Percentiles rank a stretch among this genome's conserved stretches.
These are phyloP conservation scores for Silurus glanis DNA, from an alignment of 2,113 vertebrate species.

Conservation along the genomic window DNA sequence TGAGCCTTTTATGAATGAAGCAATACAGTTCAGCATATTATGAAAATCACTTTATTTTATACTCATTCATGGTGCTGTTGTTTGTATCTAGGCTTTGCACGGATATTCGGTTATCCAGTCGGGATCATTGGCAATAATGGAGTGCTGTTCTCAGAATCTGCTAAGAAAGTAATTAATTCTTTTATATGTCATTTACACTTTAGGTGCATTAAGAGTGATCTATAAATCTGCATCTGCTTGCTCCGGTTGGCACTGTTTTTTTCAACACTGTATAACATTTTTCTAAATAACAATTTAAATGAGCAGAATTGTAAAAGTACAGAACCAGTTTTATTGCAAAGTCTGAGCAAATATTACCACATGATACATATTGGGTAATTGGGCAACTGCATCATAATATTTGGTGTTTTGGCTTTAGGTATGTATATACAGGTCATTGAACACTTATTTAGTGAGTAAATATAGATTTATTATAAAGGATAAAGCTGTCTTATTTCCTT, in stretches of 20 bases:
- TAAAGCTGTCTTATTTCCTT: background rate
- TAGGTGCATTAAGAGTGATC: background rate
- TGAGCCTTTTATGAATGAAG: background rate
- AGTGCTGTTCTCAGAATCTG: slow-evolving; percentile 96
- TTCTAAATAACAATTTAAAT: background rate
- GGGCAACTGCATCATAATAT: background rate
- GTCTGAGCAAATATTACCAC: background rate
- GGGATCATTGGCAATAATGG: slow-evolving; percentile 98
- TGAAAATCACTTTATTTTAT: background rate
- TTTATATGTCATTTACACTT: background rate
- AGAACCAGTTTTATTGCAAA: background rate
- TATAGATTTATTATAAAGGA: background rate
- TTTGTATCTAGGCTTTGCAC: slow-evolving; percentile 83
- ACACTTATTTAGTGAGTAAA: background rate
- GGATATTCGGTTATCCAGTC: slow-evolving; percentile 94
- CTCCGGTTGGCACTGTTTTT: background rate
- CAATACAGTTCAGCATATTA: background rate
- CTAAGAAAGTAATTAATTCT: slow-evolving; percentile 83
- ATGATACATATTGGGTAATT: background rate
- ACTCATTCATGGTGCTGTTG: background rate
- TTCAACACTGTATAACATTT: background rate
- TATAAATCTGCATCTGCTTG: background rate
- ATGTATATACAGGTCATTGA: background rate
- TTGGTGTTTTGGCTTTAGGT: background rate
- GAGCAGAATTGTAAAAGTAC: background rate